Evolutionary conservation across 2,113 vertebrate species (phyloP), one percentile per base, ranked within the genome.

Genomic region (Stigmatopora argus): DNA sequence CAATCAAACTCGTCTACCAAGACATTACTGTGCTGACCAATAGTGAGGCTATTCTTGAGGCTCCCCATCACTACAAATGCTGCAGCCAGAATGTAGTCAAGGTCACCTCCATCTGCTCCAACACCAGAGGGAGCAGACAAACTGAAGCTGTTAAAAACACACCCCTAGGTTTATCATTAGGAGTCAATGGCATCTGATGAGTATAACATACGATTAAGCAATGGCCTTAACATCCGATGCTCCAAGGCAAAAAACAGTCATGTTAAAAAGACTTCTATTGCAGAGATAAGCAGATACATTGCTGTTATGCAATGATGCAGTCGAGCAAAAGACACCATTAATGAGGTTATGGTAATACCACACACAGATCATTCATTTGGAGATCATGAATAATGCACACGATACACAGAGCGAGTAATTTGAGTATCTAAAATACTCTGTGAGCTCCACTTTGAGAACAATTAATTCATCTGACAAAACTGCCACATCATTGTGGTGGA

Each of bases 41-140:
- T 41, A 41, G 38, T 8, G 38, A 41, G 38, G 70, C n/a, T 52
- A 61, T 19, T 17, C 66, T 62, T 69, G 15, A 47, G 21, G 34
- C 17, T 31, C 9, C 47, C 55, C 15, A 64, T 51, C 44, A 41
- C 21, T 15, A 23, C 46, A 49, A 48, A 60, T n/a, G 31, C 21
- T 44, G 2, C 26, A 53, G 55, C 13, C 61, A 44, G 44, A 26
- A 59, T 61, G 59, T 59, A 34, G 59, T 55, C 70, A 79, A 75
- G 72, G 76, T 81, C 72, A 83, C 64, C 74, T 74, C 70, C 34
- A 48, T 69, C 55, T 23, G 70, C 59, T 65, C 41, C 7, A 57
- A 62, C n/a, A 44, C 26, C 34, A 23, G 34, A 70, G 51, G 62
- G 51, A 71, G 52, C 26, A 13, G 18, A 73, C 41, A n/a, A 31